A percentile compares a stretch with the other conserved stretches of the same genome.
Evolutionary conservation across 2,113 vertebrate species (phyloP).

Genomic region (Ammodytes dubius): DNA sequence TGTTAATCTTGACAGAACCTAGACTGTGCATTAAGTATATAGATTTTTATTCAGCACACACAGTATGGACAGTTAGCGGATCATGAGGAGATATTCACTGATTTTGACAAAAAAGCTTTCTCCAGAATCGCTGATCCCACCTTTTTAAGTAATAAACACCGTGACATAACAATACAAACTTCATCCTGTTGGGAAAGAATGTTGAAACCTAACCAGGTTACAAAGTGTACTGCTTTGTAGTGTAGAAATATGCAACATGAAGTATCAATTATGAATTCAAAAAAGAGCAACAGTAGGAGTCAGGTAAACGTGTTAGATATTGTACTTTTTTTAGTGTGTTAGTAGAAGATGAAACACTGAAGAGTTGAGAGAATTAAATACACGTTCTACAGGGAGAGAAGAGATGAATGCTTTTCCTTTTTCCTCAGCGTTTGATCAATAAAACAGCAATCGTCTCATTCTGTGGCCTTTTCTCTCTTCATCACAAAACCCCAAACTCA

Average conservation of each 20-base stretch:
- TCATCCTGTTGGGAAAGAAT: background rate
- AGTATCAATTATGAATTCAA: background rate
- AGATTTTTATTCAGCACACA: no score
- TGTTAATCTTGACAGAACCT: no score
- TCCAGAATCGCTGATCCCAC: no score
- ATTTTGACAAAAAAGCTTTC: no score
- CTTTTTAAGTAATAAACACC: no score
- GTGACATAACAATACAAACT: background rate
- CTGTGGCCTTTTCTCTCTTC: background rate
- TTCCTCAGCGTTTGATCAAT: slow-evolving; percentile 56
- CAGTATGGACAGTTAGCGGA: no score
- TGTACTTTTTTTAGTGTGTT: background rate
- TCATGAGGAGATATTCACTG: no score
- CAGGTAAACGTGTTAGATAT: background rate
- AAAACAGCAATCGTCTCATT: slow-evolving; percentile 23
- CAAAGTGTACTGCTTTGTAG: background rate
- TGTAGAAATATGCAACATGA: background rate
- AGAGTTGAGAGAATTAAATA: slow-evolving; percentile 4
- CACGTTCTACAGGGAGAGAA: background rate
- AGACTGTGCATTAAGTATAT: no score
- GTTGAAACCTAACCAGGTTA: background rate
- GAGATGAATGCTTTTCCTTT: slow-evolving; percentile 17
- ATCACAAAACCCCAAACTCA: slow-evolving; percentile 16
- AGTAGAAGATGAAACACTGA: background rate
- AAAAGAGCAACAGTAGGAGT: background rate